phyloP scores from a whole-genome alignment of 2,888 invertebrate genomes.

The Morpho achilles region DNA sequence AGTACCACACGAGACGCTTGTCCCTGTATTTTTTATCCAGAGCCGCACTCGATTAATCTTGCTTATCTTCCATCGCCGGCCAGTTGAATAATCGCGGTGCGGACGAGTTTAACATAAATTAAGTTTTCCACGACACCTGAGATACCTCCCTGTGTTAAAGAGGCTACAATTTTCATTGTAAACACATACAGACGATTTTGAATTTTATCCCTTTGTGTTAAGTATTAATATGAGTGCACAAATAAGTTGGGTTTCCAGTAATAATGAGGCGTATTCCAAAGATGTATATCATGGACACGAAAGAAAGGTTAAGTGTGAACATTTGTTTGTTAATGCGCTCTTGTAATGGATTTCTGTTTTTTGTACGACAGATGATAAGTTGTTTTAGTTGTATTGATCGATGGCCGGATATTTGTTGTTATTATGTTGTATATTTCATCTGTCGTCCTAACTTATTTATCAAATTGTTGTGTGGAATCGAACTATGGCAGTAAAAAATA shows the following conservation, averaged over 20 bases:
- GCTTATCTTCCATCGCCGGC: conserved; percentile 66
- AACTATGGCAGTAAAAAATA: not conserved
- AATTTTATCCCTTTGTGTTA: conserved; percentile 31
- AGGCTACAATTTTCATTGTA: conserved; percentile 31
- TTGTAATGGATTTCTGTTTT: conserved; percentile 71
- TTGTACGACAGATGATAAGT: conserved; percentile 62
- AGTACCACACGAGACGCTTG: conserved; percentile 62
- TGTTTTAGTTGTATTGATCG: conserved; percentile 61
- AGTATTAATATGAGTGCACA: conserved; percentile 15
- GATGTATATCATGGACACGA: conserved; percentile 66
- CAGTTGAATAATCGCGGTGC: conserved; percentile 71
- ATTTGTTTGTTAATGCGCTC: conserved; percentile 76
- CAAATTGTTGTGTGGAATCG: conserved; percentile 11
- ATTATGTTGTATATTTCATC: conserved; percentile 22
- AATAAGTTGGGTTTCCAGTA: conserved; percentile 40
- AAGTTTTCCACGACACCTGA: conserved; percentile 75
- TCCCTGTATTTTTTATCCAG: conserved; percentile 46
- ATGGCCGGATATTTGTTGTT: conserved; percentile 35
- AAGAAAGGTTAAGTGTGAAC: conserved; percentile 78
- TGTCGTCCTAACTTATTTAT: conserved; percentile 19
- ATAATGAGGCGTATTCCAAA: conserved; percentile 70
- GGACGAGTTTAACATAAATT: conserved; percentile 77
- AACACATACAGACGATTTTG: conserved; percentile 26
- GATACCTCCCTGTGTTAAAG: conserved; percentile 64
- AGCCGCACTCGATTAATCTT: conserved; percentile 67